A percentile compares a stretch with the other conserved stretches of the same genome.
Evolutionary conservation across 2,888 invertebrate genomes (phyloP).

Genomic region (Yponomeuta evonymella): DNA sequence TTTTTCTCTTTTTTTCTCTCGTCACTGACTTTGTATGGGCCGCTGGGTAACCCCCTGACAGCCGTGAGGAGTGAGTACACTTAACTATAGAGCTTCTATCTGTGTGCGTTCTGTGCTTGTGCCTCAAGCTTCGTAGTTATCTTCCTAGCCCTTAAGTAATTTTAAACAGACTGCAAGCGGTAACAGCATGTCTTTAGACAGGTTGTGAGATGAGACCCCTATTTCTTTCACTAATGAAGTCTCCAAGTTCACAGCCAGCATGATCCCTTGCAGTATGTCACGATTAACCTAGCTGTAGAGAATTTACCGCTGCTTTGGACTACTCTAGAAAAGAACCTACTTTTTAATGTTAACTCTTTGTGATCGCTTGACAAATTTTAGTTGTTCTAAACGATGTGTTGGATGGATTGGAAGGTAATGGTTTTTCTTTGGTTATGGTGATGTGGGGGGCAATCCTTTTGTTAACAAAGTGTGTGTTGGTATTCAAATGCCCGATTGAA

Average conservation of each 20-base stretch:
- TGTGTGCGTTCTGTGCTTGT: slow-evolving; percentile 73
- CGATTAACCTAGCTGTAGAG: slow-evolving; percentile 47
- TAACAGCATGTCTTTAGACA: slow-evolving; percentile 53
- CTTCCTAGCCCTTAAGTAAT: slow-evolving; percentile 57
- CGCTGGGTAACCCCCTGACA: slow-evolving; percentile 80
- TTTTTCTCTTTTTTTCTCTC: slow-evolving; percentile 77
- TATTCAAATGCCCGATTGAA: slow-evolving; percentile 82
- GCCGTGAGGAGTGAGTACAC: slow-evolving; percentile 83
- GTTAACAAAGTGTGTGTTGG: slow-evolving; percentile 78
- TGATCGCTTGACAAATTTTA: slow-evolving; percentile 70
- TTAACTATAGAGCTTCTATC: slow-evolving; percentile 76
- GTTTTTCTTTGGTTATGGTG: slow-evolving; percentile 71
- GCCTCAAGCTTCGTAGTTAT: slow-evolving; percentile 67
- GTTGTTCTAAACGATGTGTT: slow-evolving; percentile 66
- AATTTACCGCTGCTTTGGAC: slow-evolving; percentile 57
- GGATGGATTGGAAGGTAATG: slow-evolving; percentile 71
- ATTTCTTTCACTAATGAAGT: slow-evolving; percentile 22
- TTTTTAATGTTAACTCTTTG: slow-evolving; percentile 72
- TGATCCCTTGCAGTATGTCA: slow-evolving; percentile 71
- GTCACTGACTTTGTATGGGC: slow-evolving; percentile 83
- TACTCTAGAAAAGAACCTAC: slow-evolving; percentile 46
- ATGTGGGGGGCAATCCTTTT: slow-evolving; percentile 69
- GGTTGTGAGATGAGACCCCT: slow-evolving; percentile 42
- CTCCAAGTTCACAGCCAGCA: slow-evolving; percentile 31
- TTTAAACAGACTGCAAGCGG: slow-evolving; percentile 70